phyloP scores from a whole-genome alignment of 2,888 invertebrate genomes.

The Rhagophthalmus giganteus region DNA sequence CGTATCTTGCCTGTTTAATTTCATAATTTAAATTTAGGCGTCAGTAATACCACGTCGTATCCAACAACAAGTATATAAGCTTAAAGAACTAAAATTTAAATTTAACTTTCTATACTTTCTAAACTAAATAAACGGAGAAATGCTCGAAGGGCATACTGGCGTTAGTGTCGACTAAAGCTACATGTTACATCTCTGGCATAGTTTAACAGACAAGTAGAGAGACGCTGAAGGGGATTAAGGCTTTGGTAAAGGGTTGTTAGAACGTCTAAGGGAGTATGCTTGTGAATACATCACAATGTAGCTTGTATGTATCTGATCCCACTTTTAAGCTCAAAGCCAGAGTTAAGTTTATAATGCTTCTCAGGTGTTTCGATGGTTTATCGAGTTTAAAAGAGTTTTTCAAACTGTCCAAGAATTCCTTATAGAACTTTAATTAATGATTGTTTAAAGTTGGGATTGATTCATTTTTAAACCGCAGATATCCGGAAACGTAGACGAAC shows the following conservation, averaged over 20 bases:
- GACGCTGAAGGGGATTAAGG: conserved; percentile 10
- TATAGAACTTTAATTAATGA: too few species aligned
- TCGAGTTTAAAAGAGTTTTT: too few species aligned
- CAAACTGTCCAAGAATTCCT: too few species aligned
- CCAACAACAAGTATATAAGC: too few species aligned
- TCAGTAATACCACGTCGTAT: too few species aligned
- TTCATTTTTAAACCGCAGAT: too few species aligned
- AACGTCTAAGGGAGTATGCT: conserved; percentile 10
- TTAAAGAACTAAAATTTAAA: neutral
- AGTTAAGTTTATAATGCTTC: neutral
- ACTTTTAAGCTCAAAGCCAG: conserved; percentile 5
- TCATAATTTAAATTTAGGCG: too few species aligned
- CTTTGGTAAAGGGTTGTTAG: conserved; percentile 13
- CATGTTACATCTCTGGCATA: neutral
- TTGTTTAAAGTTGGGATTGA: too few species aligned
- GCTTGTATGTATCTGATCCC: conserved; percentile 6
- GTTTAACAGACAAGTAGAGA: conserved; percentile 9
- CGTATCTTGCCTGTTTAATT: too few species aligned
- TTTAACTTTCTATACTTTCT: neutral
- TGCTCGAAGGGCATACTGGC: neutral
- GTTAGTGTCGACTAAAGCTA: neutral
- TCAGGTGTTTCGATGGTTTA: neutral
- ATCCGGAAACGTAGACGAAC: too few species aligned
- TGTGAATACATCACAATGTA: conserved; percentile 8
- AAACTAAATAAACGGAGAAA: neutral